Percentiles rank a stretch among this genome's conserved stretches.
phyloP scores from a whole-genome alignment of 2,888 invertebrate genomes.

The Myathropa florea region DNA sequence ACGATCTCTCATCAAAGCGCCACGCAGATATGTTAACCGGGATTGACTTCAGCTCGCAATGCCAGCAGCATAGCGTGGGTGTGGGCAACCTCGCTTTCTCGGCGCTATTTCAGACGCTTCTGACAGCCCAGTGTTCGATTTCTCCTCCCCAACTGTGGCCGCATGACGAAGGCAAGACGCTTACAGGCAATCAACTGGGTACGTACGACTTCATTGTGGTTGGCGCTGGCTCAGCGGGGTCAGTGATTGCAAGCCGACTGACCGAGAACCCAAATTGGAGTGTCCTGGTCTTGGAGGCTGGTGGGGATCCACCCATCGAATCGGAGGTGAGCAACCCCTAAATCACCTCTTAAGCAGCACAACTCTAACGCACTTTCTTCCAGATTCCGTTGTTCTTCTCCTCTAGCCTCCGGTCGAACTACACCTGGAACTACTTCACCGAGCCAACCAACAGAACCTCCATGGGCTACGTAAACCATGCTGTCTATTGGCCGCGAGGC shows the following conservation, averaged over 20 bases:
- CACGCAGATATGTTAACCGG: constrained; percentile 80
- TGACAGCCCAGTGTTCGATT: constrained; percentile 84
- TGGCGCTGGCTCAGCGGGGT: constrained; percentile 67
- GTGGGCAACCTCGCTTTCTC: constrained; percentile 81
- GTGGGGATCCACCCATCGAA: constrained; percentile 74
- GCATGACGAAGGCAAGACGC: constrained; percentile 76
- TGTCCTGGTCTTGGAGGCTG: constrained; percentile 73
- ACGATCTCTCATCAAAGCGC: no score
- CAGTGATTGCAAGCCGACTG: constrained; percentile 73
- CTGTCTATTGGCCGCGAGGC: constrained; percentile 83
- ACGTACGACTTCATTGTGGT: constrained; percentile 31
- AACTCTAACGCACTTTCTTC: neutral
- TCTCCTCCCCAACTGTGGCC: constrained; percentile 82
- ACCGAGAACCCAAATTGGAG: constrained; percentile 74
- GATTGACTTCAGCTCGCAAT: constrained; percentile 72
- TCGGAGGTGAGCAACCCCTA: constrained; percentile 62
- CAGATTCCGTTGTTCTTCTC: constrained; percentile 74
- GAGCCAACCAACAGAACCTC: constrained; percentile 74
- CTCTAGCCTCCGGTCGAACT: constrained; percentile 68
- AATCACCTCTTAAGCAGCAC: neutral
- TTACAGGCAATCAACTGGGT: constrained; percentile 72
- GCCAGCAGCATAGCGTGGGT: constrained; percentile 74
- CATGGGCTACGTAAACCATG: constrained; percentile 77
- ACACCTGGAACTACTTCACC: constrained; percentile 75
- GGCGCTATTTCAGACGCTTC: constrained; percentile 83